phyloP scores from a whole-genome alignment of 2,113 vertebrate genomes.

The Pyxicephalus adspersus region DNA sequence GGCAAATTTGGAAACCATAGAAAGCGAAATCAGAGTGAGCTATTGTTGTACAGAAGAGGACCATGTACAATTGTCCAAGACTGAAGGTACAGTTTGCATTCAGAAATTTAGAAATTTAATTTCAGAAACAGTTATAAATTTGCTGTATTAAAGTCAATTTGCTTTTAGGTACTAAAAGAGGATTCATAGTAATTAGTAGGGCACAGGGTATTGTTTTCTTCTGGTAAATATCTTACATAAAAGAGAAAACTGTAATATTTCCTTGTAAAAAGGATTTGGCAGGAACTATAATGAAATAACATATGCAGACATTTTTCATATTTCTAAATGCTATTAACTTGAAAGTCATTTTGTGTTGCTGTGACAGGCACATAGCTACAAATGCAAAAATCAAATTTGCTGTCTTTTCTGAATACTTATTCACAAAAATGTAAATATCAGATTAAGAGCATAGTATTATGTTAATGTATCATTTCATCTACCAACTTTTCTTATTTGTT shows the following conservation, averaged over 20 bases:
- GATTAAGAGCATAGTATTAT: neutral
- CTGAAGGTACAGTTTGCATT: no score
- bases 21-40: no score
- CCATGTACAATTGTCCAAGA: no score
- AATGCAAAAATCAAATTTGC: conserved; percentile 24
- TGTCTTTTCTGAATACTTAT: conserved; percentile 38
- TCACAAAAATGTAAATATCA: conserved; percentile 34
- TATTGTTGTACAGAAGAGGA: no score
- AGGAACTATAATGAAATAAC: conserved; percentile 49
- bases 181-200: conserved; percentile 6
- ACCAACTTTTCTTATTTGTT: conserved; percentile 42
- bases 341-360: conserved; percentile 30
- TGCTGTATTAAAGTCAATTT: neutral
- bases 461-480: neutral
- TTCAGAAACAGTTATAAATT: neutral
- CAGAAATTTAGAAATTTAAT: no score
- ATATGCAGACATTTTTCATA: conserved; percentile 48
- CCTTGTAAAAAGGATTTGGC: conserved; percentile 27
- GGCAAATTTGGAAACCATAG: no score
- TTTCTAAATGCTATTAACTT: conserved; percentile 43
- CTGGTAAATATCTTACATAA: conserved; percentile 16
- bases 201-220: conserved; percentile 3
- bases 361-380: conserved; percentile 10
- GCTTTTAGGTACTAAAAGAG: neutral
- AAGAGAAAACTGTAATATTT: conserved; percentile 34